Conservation (phyloP, 2,113 vertebrate species). For the Eubucco bourcierii region DNA sequence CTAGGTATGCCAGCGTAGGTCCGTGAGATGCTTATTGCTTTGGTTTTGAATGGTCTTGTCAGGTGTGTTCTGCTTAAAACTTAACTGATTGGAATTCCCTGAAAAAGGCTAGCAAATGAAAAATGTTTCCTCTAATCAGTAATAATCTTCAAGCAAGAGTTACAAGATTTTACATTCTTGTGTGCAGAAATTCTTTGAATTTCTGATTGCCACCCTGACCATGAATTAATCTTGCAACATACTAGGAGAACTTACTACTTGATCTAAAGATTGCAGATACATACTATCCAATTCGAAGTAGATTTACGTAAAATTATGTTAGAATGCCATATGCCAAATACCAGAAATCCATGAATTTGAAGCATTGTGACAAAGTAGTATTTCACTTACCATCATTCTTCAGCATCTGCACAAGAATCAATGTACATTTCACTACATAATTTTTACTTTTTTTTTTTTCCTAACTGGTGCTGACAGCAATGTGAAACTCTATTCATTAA, state of each 20-base stretch:
- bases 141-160: background rate
- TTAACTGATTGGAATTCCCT: background rate
- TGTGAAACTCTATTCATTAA: background rate
- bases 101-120: background rate
- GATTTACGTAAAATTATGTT: background rate
- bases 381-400: background rate
- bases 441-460: background rate
- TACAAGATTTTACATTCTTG: background rate
- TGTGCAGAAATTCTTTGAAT: background rate
- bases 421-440: background rate
- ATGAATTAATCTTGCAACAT: background rate
- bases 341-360: background rate
- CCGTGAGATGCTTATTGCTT: background rate
- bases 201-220: background rate
- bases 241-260: background rate
- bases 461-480: background rate
- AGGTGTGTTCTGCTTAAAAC: background rate
- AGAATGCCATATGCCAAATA: background rate
- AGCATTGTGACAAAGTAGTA: background rate
- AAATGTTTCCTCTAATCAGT: background rate
- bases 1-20: background rate
- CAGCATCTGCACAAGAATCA: background rate
- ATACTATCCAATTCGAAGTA: background rate
- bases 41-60: background rate
- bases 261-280: background rate